Evolutionary conservation across 2,888 invertebrate genomes (phyloP), one percentile per base, ranked within the genome.

Genomic region (Cantharis rustica): DNA sequence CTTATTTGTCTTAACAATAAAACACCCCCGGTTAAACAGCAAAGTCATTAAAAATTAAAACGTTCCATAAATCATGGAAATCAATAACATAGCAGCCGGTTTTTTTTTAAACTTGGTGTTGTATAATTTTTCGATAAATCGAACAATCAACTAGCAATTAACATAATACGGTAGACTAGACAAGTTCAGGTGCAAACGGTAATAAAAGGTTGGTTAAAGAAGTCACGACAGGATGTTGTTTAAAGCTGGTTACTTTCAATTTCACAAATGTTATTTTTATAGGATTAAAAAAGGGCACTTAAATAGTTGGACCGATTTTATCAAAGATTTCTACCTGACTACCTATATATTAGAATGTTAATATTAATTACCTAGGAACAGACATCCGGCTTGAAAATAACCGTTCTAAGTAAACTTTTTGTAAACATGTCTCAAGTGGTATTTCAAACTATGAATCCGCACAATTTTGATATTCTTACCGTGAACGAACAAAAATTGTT

Each of bases 371-470:
- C 61, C 26, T 62, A 61, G 23, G 26, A 62, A 61, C 62, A 71
- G 62, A 71, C 27, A 61, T 69, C 72, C 69, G 72, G 64, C 71
- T 61, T 75, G 16, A 63, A 70, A 64, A 20, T 66, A 23, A 62
- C 64, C 64, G 64, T 20, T 64, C 20, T 17, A 13, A 64, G 20
- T 20, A 64, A 17, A 20, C 16, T 64, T 64, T 20, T 16, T 10
- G 63, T 17, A 16, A 63, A 63, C 63, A 66, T 47, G n/a, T 47
- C 47, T 7, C n/a, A 2, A n/a, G 31, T 17, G 17, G 9, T 47
- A 47, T 47, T 47, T 47, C n/a, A 47, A 47, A 47, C 47, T 47
- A 3, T n/a, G 7, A 31, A 47, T n/a, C 47, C 13, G 13, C 47
- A 47, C 47, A 47, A 47, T 47, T 47, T 47, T 47, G 47, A 47